Conservation (phyloP, 1,140 invertebrate genomes). For the Cataglyphis hispanica region DNA sequence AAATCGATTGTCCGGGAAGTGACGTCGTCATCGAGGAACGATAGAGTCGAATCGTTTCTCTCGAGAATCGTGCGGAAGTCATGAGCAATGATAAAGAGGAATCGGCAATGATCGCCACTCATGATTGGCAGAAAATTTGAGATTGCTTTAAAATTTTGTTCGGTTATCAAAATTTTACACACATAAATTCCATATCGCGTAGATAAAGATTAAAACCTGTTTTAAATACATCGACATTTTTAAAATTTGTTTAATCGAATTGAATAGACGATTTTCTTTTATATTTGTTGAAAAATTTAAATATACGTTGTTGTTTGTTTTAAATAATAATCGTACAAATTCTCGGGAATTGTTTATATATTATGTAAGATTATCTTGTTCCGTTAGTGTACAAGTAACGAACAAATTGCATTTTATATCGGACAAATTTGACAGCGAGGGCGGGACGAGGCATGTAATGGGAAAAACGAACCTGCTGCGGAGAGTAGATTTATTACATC, state of each 20-base stretch:
- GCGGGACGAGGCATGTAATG: slow-evolving; percentile 37
- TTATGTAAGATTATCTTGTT: slow-evolving; percentile 13
- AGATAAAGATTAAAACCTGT: neutral
- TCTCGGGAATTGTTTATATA: neutral
- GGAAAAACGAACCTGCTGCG: slow-evolving; percentile 33
- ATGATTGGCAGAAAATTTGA: neutral
- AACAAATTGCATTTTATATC: slow-evolving; percentile 20
- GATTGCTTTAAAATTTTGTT: neutral
- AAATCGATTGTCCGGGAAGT: slow-evolving; percentile 61
- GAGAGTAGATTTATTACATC: slow-evolving; percentile 43
- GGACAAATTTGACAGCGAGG: slow-evolving; percentile 22
- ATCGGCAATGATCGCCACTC: neutral
- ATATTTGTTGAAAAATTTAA: neutral
- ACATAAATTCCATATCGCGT: neutral
- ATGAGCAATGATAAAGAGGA: neutral
- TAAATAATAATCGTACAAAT: neutral
- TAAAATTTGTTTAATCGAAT: slow-evolving; percentile 7
- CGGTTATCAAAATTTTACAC: neutral
- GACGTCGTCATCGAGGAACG: slow-evolving; percentile 39
- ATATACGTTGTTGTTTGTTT: neutral
- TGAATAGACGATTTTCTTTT: neutral
- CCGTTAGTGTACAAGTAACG: slow-evolving; percentile 1
- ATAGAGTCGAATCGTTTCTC: slow-evolving; percentile 9
- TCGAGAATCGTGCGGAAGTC: neutral
- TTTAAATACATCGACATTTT: neutral